Conservation (phyloP, 1,140 invertebrate species). For the Bombus confusus region DNA sequence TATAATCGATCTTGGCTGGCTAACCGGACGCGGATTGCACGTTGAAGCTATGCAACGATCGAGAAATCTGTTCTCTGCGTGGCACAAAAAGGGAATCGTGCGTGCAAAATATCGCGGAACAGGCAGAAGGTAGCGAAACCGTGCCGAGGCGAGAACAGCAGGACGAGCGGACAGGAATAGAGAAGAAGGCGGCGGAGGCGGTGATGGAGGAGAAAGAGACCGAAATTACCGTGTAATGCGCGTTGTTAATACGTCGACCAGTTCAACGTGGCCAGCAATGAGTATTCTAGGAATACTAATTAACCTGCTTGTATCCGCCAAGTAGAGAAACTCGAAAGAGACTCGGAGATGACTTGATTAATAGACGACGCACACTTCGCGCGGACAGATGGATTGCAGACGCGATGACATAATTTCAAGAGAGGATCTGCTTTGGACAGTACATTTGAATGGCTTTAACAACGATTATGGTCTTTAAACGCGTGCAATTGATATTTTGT, state of each 20-base stretch:
- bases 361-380: constrained; percentile 19
- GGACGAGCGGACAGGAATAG: background rate
- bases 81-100: constrained; percentile 18
- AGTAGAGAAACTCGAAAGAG: constrained; percentile 10
- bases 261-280: constrained; percentile 24
- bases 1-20: constrained; percentile 6
- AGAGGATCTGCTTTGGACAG: background rate
- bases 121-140: background rate
- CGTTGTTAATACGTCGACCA: constrained; percentile 14
- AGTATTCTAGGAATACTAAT: constrained; percentile 49
- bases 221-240: constrained; percentile 21
- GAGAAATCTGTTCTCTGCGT: constrained; percentile 13
- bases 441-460: background rate
- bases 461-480: no score
- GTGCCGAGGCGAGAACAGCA: background rate
- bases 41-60: background rate
- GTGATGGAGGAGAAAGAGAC: background rate
- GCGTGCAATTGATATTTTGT: background rate
- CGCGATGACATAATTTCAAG: constrained; percentile 29
- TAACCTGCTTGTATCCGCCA: constrained; percentile 35
- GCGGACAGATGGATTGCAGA: constrained; percentile 15
- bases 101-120: background rate
- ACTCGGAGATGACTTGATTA: constrained; percentile 43
- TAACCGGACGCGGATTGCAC: background rate
- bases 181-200: background rate